A percentile compares a stretch with the other conserved stretches of the same genome.
Conservation (phyloP, 1,140 invertebrate genomes). For the Aphaenogaster ashmeadi region DNA sequence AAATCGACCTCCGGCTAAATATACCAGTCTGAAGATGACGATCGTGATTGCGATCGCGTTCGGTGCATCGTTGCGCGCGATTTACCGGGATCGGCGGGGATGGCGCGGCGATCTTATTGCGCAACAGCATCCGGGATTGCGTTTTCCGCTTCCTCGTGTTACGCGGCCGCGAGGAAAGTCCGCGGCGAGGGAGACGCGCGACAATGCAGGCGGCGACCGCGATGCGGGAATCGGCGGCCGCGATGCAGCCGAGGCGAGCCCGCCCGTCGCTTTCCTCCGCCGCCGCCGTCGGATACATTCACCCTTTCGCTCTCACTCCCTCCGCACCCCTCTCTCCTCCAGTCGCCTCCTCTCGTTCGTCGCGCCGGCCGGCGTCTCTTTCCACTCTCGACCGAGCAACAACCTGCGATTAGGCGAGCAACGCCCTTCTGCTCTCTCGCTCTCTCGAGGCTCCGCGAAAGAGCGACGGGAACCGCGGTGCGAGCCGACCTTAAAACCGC, state of each 20-base stretch:
- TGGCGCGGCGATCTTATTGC: background rate
- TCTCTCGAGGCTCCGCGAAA: slow-evolving; percentile 26
- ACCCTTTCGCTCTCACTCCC: slow-evolving; percentile 31
- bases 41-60: background rate
- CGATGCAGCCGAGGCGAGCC: background rate
- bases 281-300: slow-evolving; percentile 40
- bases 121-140: slow-evolving; percentile 13
- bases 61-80: background rate
- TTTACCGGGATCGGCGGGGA: background rate
- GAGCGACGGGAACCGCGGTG: slow-evolving; percentile 17
- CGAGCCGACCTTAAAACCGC: slow-evolving; percentile 48
- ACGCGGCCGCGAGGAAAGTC: slow-evolving; percentile 44
- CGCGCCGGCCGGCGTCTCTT: slow-evolving; percentile 39
- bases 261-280: slow-evolving; percentile 17
- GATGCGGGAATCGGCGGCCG: background rate
- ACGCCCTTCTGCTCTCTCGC: slow-evolving; percentile 45
- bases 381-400: slow-evolving; percentile 52
- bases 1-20: no score
- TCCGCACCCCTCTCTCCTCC: background rate
- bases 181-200: background rate
- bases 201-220: slow-evolving; percentile 2
- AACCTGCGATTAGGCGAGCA: slow-evolving; percentile 49
- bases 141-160: slow-evolving; percentile 44
- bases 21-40: no score
- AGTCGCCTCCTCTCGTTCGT: slow-evolving; percentile 5